A percentile compares a stretch with the other conserved stretches of the same genome.
Conservation (phyloP, 2,113 vertebrate species). For the Hemiprocne comata region DNA sequence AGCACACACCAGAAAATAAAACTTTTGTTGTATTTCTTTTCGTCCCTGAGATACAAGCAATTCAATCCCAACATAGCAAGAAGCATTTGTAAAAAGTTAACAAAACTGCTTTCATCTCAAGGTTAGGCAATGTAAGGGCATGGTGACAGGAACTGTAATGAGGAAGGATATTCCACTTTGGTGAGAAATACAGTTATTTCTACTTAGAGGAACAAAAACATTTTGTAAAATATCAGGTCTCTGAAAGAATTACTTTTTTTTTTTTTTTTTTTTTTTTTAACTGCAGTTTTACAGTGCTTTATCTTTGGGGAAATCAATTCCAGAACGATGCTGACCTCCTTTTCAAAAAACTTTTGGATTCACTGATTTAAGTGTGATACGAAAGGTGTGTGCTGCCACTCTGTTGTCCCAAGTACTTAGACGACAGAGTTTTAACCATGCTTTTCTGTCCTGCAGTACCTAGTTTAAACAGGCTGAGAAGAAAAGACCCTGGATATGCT, state of each 20-base stretch:
- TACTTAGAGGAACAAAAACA: background rate
- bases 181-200: background rate
- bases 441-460: background rate
- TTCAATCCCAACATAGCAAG: background rate
- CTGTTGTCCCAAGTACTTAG: background rate
- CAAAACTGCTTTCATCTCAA: constrained; percentile 7
- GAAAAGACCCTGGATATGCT: background rate
- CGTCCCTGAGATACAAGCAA: background rate
- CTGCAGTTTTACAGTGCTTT: background rate
- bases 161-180: background rate
- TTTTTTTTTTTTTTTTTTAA: background rate
- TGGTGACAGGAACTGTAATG: background rate
- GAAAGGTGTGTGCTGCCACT: background rate
- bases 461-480: background rate
- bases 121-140: background rate
- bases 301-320: background rate
- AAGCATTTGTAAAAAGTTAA: background rate
- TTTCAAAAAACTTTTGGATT: background rate
- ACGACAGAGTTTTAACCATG: background rate
- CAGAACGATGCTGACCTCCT: background rate
- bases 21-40: background rate
- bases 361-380: background rate
- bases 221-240: background rate
- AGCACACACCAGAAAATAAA: background rate
- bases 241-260: background rate